Conservation (phyloP, 30 jellyfish, hydroid and myxozoan genomes). For the Pelagia noctiluca region DNA sequence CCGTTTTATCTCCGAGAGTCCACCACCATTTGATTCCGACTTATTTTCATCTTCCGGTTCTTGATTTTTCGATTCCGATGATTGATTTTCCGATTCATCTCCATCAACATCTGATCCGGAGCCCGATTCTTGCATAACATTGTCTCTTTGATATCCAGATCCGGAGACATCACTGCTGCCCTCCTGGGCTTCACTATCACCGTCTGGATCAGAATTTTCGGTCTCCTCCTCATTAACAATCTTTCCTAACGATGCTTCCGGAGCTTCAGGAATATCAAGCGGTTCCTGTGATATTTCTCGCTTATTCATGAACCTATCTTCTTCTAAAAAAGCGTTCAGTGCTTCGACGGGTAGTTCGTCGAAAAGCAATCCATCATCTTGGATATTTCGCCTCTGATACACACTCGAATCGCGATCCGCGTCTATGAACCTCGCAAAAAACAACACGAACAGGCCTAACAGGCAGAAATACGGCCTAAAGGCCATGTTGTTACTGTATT, state of each 20-base stretch:
- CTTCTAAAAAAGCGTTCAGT: too few species aligned
- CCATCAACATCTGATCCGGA: constrained; percentile 23
- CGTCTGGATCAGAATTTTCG: constrained; percentile 65
- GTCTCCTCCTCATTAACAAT: constrained; percentile 65
- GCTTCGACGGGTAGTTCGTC: too few species aligned
- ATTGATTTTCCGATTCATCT: constrained; percentile 23
- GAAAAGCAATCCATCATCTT: too few species aligned
- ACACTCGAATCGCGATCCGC: too few species aligned
- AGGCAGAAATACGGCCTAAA: constrained; percentile 37
- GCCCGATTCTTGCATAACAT: background rate
- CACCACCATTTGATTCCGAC: constrained; percentile 17
- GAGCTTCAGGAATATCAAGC: background rate
- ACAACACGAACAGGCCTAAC: constrained; percentile 14
- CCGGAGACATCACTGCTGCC: constrained; percentile 54
- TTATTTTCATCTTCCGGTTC: constrained; percentile 11
- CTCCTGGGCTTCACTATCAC: constrained; percentile 22
- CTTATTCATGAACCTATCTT: background rate
- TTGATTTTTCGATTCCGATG: constrained; percentile 51
- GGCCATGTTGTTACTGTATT: constrained; percentile 42
- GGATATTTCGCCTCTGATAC: too few species aligned
- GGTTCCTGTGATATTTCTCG: background rate
- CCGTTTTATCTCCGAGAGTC: constrained; percentile 57
- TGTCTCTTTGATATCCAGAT: constrained; percentile 53
- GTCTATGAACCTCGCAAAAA: constrained; percentile 19
- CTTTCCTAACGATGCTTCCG: constrained; percentile 41